These are phyloP conservation scores for Psittacula echo DNA, from an alignment of 2,797 vertebrate species.

Conservation along the genomic window DNA sequence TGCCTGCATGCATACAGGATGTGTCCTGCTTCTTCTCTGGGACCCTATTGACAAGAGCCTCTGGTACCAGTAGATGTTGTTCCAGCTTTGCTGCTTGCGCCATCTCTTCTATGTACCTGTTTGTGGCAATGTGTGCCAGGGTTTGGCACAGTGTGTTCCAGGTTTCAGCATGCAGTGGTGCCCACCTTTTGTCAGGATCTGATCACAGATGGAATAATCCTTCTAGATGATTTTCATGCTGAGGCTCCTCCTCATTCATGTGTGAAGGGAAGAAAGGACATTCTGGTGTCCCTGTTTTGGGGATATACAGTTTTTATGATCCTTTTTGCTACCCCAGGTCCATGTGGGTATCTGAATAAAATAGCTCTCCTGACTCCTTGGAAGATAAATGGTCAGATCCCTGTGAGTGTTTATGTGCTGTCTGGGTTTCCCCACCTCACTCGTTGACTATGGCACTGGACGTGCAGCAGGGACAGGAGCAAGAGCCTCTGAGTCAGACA, in stretches of 20 bases:
- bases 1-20: neutral
- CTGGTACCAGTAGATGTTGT: rapidly evolving
- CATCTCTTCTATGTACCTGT: neutral
- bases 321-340: neutral
- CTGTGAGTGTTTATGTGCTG: neutral
- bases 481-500: neutral
- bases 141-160: neutral
- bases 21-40: neutral
- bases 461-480: rapidly evolving
- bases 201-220: neutral
- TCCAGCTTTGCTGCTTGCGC: neutral
- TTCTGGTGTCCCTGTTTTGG: neutral
- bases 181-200: neutral
- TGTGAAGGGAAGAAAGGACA: neutral
- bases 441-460: neutral
- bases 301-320: neutral
- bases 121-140: neutral
- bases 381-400: neutral
- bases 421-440: neutral
- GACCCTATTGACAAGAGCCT: neutral
- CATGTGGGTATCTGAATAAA: neutral
- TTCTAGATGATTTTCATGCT: neutral
- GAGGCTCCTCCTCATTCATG: neutral
- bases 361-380: neutral
- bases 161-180: neutral